These are phyloP conservation scores for Hyles euphorbiae DNA, from an alignment of 1,140 invertebrate species.

Conservation along the genomic window DNA sequence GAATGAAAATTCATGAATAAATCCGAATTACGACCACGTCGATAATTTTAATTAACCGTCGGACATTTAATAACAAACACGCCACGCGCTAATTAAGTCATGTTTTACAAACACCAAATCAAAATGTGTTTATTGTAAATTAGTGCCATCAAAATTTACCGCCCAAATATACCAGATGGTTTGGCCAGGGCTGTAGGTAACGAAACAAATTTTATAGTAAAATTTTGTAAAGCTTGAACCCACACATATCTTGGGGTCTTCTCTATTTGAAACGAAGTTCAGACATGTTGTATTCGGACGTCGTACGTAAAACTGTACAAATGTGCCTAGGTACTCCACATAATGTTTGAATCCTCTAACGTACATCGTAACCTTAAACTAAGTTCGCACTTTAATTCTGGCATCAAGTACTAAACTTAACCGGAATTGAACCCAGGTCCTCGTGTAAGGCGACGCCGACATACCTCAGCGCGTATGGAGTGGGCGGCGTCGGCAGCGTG, in stretches of 20 bases:
- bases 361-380: too few relatives aligned
- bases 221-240: not conserved
- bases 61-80: too few relatives aligned
- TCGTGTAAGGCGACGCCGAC: slow-evolving; percentile 71
- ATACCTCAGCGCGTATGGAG: slow-evolving; percentile 64
- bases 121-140: slow-evolving; percentile 50
- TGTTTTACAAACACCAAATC: slow-evolving; percentile 39
- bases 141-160: slow-evolving; percentile 57
- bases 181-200: not conserved
- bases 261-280: too few relatives aligned
- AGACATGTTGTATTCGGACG: too few relatives aligned
- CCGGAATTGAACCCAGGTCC: slow-evolving; percentile 42
- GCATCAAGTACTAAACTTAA: not conserved
- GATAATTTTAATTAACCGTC: too few relatives aligned
- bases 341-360: too few relatives aligned
- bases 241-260: too few relatives aligned
- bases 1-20: too few relatives aligned
- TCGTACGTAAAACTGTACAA: too few relatives aligned
- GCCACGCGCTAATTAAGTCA: slow-evolving; percentile 40
- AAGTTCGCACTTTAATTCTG: too few relatives aligned
- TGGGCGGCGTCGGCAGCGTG: slow-evolving; percentile 53
- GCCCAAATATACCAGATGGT: slow-evolving; percentile 47
- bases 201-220: not conserved
- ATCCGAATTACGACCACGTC: too few relatives aligned
- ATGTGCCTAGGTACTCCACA: too few relatives aligned